Evolutionary conservation across 1,140 invertebrate genomes (phyloP).

Genomic region (Trichomalopsis sarcophagae): DNA sequence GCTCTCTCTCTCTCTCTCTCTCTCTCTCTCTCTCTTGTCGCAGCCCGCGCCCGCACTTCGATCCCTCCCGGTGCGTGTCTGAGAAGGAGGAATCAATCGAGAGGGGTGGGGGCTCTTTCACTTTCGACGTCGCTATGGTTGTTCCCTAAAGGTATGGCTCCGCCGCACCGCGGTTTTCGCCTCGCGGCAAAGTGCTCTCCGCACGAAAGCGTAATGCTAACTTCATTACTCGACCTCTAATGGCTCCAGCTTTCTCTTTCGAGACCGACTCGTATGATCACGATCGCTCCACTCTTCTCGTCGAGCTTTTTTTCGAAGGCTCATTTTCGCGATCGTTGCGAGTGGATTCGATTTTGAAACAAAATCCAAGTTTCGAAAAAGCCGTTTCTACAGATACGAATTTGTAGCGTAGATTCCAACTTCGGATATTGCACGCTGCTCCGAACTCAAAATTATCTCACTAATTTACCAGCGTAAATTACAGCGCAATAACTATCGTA

Average conservation of each 20-base stretch:
- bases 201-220: slow-evolving; percentile 44
- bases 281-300: background rate
- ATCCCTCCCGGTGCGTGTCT: background rate
- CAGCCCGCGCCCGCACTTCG: background rate
- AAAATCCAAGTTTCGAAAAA: too few relatives aligned
- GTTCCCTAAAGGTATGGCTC: background rate
- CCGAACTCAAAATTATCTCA: background rate
- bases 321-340: too few relatives aligned
- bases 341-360: too few relatives aligned
- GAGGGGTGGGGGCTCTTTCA: slow-evolving; percentile 14
- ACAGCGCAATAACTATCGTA: background rate
- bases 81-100: slow-evolving; percentile 23
- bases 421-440: background rate
- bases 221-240: slow-evolving; percentile 49
- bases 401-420: too few relatives aligned
- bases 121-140: slow-evolving; percentile 5
- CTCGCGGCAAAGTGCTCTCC: slow-evolving; percentile 32
- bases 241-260: slow-evolving; percentile 23
- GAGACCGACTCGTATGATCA: background rate
- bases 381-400: too few relatives aligned
- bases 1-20: too few relatives aligned
- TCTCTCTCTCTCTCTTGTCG: background rate
- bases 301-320: background rate
- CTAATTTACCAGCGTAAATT: background rate
- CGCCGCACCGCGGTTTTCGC: background rate